A percentile compares a stretch with the other conserved stretches of the same genome.
Conservation (phyloP, 2,797 vertebrate genomes). For the Pangasius sanitwongsei region DNA sequence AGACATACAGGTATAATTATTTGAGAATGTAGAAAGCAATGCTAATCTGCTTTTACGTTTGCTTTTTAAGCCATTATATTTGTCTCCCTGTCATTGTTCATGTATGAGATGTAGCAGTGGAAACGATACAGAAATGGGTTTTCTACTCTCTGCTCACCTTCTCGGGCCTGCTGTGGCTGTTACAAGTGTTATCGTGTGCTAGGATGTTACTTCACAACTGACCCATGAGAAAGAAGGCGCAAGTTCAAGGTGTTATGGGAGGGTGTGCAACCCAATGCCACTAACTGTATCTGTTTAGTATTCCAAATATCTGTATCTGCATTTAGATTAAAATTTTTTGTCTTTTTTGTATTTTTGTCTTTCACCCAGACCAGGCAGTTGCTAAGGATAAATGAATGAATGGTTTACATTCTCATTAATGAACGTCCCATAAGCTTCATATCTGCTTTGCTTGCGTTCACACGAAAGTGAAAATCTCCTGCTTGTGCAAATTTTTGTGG, state of each 20-base stretch:
- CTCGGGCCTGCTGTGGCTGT: constrained; percentile 21
- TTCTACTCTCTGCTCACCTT: neutral
- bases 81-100: neutral
- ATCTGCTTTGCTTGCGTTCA: neutral
- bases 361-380: neutral
- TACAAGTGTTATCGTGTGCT: constrained; percentile 14
- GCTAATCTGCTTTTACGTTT: neutral
- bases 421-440: neutral
- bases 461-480: neutral
- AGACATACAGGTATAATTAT: neutral
- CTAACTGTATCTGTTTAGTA: neutral
- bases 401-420: neutral
- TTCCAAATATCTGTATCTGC: neutral
- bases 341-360: neutral
- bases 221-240: neutral
- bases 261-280: neutral
- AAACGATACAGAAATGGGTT: neutral
- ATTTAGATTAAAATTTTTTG: neutral
- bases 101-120: neutral
- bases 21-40: neutral
- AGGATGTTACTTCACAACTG: neutral
- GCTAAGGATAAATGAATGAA: neutral
- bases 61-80: neutral
- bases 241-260: neutral
- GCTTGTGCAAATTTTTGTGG: neutral